These are phyloP conservation scores for Stomatorhinus ivindoensis DNA, from an alignment of 2,113 vertebrate genomes.

Conservation along the genomic window DNA sequence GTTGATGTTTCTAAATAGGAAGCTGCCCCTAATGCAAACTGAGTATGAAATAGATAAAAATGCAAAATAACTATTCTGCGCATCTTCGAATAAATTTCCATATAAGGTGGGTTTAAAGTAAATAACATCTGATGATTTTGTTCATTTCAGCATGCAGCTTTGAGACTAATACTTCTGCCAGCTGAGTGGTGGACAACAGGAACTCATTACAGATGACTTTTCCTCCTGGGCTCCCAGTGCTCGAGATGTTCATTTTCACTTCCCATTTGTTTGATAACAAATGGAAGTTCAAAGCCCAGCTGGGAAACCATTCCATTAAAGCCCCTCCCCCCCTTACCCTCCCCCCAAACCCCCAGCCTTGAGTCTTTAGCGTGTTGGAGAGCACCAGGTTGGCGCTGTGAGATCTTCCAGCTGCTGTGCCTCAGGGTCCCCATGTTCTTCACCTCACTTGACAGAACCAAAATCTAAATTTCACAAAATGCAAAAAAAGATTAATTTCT, in stretches of 20 bases:
- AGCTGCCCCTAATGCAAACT: background rate
- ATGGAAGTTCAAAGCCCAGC: constrained; percentile 39
- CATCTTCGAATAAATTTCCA: background rate
- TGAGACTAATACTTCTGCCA: constrained; percentile 22
- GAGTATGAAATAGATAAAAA: background rate
- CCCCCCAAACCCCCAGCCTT: no score
- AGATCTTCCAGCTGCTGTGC: constrained; percentile 31
- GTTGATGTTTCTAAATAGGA: background rate
- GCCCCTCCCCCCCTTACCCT: constrained; percentile 11
- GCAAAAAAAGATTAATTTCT: background rate
- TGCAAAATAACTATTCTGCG: constrained; percentile 8
- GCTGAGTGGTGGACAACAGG: constrained; percentile 30
- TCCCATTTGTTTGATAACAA: constrained; percentile 47
- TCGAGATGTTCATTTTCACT: constrained; percentile 36
- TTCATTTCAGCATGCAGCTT: constrained; percentile 31
- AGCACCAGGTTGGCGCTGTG: constrained; percentile 11
- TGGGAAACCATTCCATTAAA: constrained; percentile 34
- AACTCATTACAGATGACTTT: constrained; percentile 41
- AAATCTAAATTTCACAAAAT: constrained; percentile 25
- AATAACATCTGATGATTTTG: constrained; percentile 18
- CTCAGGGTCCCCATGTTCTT: constrained; percentile 3
- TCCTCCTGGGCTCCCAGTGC: constrained; percentile 25
- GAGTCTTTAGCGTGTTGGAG: background rate
- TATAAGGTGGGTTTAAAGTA: background rate
- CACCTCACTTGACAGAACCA: constrained; percentile 29